phyloP scores from a whole-genome alignment of 2,888 invertebrate genomes.

The Laothoe populi region DNA sequence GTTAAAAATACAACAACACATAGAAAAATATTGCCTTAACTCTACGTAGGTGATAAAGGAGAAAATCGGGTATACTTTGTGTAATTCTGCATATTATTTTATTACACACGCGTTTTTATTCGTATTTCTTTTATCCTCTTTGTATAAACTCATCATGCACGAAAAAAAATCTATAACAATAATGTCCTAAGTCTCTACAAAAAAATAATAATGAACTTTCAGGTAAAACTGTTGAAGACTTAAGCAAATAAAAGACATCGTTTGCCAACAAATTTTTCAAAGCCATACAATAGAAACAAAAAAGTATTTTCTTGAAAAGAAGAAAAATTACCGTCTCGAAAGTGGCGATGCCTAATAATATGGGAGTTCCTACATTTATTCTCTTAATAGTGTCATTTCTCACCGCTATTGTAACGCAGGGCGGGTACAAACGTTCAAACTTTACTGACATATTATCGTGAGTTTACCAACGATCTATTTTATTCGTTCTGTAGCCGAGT shows the following conservation, averaged over 20 bases:
- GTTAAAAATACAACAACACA: too few species aligned
- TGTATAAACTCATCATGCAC: too few species aligned
- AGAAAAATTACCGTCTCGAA: slow-evolving; percentile 26
- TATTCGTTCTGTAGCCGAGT: slow-evolving; percentile 3
- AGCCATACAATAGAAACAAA: slow-evolving; percentile 19
- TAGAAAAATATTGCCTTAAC: too few species aligned
- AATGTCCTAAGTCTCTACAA: too few species aligned
- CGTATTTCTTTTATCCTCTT: too few species aligned
- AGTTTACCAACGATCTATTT: slow-evolving; percentile 22
- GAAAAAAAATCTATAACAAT: too few species aligned
- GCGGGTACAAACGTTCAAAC: slow-evolving; percentile 37
- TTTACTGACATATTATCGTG: slow-evolving; percentile 27
- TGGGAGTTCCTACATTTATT: slow-evolving; percentile 42
- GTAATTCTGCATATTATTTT: too few species aligned
- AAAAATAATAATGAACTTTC: too few species aligned
- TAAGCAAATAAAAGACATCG: neutral
- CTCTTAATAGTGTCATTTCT: slow-evolving; percentile 46
- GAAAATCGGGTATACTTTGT: too few species aligned
- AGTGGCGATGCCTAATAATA: slow-evolving; percentile 28
- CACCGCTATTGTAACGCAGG: slow-evolving; percentile 40
- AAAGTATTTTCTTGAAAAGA: slow-evolving; percentile 26
- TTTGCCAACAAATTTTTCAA: slow-evolving; percentile 3
- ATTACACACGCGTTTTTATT: too few species aligned
- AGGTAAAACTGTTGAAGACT: neutral
- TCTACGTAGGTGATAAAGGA: too few species aligned